Evolutionary conservation across 2,113 vertebrate genomes (phyloP).

Genomic region (Psettodes erumei): DNA sequence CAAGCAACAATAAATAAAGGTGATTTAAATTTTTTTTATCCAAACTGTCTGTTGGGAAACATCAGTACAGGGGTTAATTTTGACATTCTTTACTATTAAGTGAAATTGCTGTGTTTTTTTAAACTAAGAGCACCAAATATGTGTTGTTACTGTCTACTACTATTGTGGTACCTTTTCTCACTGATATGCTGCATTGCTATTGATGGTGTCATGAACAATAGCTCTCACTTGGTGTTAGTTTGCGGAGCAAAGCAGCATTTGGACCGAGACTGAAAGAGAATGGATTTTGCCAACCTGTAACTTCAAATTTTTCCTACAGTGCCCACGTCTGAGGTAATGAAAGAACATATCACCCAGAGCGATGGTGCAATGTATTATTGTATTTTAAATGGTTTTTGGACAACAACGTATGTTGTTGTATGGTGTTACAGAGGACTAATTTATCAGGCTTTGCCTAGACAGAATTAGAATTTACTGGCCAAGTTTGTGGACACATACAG

Average conservation of each 20-base stretch:
- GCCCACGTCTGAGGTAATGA: neutral
- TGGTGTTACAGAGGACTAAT: no score
- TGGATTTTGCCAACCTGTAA: neutral
- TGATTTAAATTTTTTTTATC: neutral
- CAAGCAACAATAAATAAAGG: neutral
- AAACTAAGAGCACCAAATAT: neutral
- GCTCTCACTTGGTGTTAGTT: neutral
- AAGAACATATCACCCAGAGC: neutral
- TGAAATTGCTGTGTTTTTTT: neutral
- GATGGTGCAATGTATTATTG: neutral
- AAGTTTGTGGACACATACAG: neutral
- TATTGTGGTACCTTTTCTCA: neutral
- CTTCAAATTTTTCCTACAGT: neutral
- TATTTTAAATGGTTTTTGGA: neutral
- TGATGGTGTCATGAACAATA: neutral
- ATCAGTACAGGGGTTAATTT: neutral
- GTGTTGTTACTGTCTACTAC: neutral
- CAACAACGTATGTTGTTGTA: neutral
- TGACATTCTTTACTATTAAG: neutral
- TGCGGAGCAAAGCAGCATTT: neutral
- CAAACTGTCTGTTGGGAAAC: no score
- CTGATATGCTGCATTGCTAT: neutral
- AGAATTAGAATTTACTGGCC: neutral
- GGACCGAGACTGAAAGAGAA: neutral
- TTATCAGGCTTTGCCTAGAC: neutral